A percentile compares a stretch with the other conserved stretches of the same genome.
These are phyloP conservation scores for Hoplodrina ambigua DNA, from an alignment of 2,888 invertebrate genomes.

Conservation along the genomic window DNA sequence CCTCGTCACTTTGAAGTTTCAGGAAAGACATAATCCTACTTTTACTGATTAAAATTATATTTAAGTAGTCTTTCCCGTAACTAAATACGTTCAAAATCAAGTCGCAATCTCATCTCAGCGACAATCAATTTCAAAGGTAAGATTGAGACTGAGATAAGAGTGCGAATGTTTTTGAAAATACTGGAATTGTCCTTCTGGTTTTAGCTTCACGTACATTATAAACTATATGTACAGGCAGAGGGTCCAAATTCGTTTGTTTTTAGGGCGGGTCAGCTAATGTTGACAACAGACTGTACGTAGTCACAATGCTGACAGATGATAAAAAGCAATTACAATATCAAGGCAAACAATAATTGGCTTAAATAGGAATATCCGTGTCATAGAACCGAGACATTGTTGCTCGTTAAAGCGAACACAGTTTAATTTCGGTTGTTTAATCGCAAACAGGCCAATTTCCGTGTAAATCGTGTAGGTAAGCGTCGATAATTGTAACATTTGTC, in stretches of 20 bases:
- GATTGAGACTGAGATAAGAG: no score
- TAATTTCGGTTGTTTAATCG: constrained; percentile 85
- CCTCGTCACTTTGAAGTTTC: neutral
- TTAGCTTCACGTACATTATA: no score
- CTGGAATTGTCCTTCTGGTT: no score
- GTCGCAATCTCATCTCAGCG: no score
- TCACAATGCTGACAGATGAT: neutral
- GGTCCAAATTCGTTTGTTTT: no score
- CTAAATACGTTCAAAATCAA: no score
- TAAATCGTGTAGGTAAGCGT: constrained; percentile 79
- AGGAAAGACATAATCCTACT: neutral
- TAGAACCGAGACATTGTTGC: constrained; percentile 73
- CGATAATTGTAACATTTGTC: constrained; percentile 84
- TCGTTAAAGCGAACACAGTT: constrained; percentile 83
- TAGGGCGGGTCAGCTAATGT: no score
- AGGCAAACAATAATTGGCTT: constrained; percentile 48
- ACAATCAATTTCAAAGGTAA: no score
- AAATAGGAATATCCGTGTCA: constrained; percentile 50
- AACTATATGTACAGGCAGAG: no score
- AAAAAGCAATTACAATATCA: constrained; percentile 5
- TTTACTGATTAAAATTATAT: neutral
- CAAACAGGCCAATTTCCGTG: constrained; percentile 78
- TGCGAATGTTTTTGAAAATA: no score
- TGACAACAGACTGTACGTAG: no score
- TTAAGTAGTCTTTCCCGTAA: neutral